Conservation (phyloP, 2,888 invertebrate species). For the Bruchidius siliquastri region DNA sequence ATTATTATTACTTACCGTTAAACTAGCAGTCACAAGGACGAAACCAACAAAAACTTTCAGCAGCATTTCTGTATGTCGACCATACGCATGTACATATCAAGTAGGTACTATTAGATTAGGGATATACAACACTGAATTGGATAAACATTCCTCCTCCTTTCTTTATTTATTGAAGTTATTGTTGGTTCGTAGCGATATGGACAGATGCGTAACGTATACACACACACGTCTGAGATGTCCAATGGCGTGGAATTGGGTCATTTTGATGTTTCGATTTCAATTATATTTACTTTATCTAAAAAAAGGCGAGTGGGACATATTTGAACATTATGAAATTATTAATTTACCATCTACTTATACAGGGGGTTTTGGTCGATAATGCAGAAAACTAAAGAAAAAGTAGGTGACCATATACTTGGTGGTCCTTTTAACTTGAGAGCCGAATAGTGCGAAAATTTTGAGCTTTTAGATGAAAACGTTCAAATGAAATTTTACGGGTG, state of each 20-base stretch:
- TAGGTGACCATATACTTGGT: too few species aligned
- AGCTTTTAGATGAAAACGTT: too few species aligned
- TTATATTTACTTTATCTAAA: too few species aligned
- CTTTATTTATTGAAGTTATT: not conserved
- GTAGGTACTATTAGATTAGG: not conserved
- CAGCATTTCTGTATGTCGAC: not conserved
- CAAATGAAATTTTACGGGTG: too few species aligned
- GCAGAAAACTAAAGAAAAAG: too few species aligned
- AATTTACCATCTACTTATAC: too few species aligned
- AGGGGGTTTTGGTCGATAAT: too few species aligned
- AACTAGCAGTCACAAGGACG: not conserved
- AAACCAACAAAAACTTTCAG: not conserved
- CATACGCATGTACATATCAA: not conserved
- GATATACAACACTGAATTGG: not conserved
- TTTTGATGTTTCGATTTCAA: too few species aligned
- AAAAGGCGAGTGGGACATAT: too few species aligned
- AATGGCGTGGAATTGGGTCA: not conserved
- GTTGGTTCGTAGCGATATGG: not conserved
- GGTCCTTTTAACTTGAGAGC: too few species aligned
- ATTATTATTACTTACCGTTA: not conserved
- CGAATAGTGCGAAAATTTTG: too few species aligned
- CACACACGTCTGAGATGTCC: not conserved
- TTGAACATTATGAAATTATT: too few species aligned
- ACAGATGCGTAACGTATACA: not conserved
- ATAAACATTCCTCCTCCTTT: not conserved